phyloP scores from a whole-genome alignment of 2,113 vertebrate genomes.

The Gnathonemus longibarbis region DNA sequence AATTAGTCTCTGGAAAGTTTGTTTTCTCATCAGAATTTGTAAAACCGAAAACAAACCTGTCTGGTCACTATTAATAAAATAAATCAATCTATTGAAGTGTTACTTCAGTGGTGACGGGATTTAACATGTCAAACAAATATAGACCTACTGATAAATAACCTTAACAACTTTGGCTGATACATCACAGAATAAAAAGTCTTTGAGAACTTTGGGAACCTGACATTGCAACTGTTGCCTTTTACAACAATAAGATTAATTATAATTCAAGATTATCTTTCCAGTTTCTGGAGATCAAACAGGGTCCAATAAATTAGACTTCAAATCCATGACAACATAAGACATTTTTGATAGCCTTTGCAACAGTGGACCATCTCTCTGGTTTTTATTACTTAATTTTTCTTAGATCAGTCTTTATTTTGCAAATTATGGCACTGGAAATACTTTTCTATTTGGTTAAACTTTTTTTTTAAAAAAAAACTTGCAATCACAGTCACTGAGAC shows the following conservation, averaged over 20 bases:
- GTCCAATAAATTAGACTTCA: background rate
- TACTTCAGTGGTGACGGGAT: background rate
- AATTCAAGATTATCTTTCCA: background rate
- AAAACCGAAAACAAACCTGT: background rate
- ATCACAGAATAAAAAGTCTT: background rate
- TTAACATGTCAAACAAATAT: background rate
- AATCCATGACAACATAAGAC: background rate
- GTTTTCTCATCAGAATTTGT: background rate
- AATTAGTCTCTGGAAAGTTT: background rate
- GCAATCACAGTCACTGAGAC: background rate
- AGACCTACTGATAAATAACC: background rate
- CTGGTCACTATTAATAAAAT: background rate
- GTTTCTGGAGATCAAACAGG: background rate
- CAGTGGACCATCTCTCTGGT: background rate
- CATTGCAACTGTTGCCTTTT: background rate
- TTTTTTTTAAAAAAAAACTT: background rate
- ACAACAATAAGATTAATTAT: background rate
- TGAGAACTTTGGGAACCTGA: background rate
- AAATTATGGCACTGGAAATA: background rate
- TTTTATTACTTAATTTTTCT: background rate
- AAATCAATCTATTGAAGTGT: background rate
- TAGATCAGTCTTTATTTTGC: background rate
- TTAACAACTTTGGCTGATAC: background rate
- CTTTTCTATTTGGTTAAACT: background rate
- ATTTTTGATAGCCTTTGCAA: background rate